Evolutionary conservation across 2,797 vertebrate species (phyloP).

Genomic region (Nasua narica): DNA sequence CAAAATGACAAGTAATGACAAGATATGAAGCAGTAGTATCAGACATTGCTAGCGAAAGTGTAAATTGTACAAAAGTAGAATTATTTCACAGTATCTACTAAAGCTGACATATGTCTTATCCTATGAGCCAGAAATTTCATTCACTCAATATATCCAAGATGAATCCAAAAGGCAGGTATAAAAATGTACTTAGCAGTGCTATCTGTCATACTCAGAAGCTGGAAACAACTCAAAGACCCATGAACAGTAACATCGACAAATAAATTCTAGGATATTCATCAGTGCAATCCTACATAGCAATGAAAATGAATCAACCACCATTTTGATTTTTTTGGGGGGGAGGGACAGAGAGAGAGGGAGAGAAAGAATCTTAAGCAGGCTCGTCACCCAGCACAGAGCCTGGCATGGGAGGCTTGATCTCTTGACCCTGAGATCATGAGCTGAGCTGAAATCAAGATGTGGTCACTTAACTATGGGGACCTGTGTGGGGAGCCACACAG

Average conservation of each 20-base stretch:
- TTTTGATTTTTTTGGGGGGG: too few relatives aligned
- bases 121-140: neutral
- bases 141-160: neutral
- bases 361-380: too few relatives aligned
- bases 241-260: neutral
- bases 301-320: neutral
- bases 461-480: too few relatives aligned
- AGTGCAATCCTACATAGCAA: neutral
- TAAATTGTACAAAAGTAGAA: neutral
- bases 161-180: neutral
- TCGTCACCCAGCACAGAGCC: too few relatives aligned
- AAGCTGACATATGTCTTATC: neutral
- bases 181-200: neutral
- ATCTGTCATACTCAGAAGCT: neutral
- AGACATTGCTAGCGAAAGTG: neutral
- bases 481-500: too few relatives aligned
- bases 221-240: neutral
- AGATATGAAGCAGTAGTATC: neutral
- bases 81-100: neutral
- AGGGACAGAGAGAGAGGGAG: too few relatives aligned
- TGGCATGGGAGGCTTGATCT: too few relatives aligned
- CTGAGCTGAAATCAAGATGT: too few relatives aligned
- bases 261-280: neutral
- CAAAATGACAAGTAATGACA: neutral
- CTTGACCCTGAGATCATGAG: too few relatives aligned